A percentile compares a stretch with the other conserved stretches of the same genome.
These are phyloP conservation scores for Tipula vernalis DNA, from an alignment of 2,888 invertebrate species.

Conservation along the genomic window DNA sequence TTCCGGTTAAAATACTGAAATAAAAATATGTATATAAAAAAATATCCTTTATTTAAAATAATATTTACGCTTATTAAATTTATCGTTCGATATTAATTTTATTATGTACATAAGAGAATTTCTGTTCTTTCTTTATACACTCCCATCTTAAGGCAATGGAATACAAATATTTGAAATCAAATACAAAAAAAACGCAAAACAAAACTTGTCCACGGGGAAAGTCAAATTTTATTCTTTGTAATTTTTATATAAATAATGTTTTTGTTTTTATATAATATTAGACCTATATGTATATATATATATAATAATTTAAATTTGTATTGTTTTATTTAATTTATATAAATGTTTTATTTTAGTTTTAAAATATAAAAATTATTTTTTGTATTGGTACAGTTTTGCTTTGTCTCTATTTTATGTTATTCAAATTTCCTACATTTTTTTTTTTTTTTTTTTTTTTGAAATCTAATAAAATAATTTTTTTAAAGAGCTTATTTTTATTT, in stretches of 20 bases:
- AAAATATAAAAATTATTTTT: neutral
- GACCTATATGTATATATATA: neutral
- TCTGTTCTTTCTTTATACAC: too few species aligned
- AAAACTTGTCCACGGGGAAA: neutral
- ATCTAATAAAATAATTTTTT: neutral
- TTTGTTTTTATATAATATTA: neutral
- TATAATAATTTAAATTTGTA: neutral
- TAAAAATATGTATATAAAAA: too few species aligned
- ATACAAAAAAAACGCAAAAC: neutral
- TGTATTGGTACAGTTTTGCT: neutral
- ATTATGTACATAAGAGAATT: too few species aligned
- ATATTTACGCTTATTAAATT: too few species aligned
- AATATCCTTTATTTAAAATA: too few species aligned
- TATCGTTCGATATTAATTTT: too few species aligned
- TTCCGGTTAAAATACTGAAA: too few species aligned
- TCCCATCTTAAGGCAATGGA: too few species aligned
- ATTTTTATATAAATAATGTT: neutral
- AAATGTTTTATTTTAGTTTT: neutral
- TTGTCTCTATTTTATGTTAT: neutral
- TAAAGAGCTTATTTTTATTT: neutral
- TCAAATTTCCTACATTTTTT: neutral
- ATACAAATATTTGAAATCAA: too few species aligned
- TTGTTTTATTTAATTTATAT: neutral
- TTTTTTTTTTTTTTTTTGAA: neutral
- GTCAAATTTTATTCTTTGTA: neutral